A percentile compares a stretch with the other conserved stretches of the same genome.
phyloP scores from a whole-genome alignment of 2,113 vertebrate genomes.

The Nanorana parkeri region DNA sequence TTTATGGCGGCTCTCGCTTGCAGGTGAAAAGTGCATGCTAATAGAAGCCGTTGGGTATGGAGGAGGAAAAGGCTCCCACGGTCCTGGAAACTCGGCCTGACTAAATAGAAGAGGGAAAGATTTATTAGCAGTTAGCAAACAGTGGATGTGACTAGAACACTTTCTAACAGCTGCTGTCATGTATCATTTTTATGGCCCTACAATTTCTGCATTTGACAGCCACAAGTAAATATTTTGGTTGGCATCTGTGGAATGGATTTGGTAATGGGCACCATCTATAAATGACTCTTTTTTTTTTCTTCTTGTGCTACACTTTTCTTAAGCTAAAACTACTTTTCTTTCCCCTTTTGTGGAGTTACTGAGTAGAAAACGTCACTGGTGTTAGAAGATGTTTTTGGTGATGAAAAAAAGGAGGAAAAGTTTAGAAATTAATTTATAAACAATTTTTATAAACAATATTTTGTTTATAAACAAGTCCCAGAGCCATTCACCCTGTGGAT shows the following conservation, averaged over 20 bases:
- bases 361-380: no score
- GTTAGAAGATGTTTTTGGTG: no score
- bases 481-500: no score
- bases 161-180: slow-evolving; percentile 48
- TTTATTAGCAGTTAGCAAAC: slow-evolving; percentile 40
- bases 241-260: slow-evolving; percentile 45
- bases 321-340: slow-evolving; percentile 7
- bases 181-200: slow-evolving; percentile 51
- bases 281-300: slow-evolving; percentile 24
- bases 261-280: slow-evolving; percentile 41
- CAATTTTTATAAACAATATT: no score
- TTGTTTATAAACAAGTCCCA: no score
- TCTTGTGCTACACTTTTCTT: background rate
- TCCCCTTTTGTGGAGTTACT: background rate
- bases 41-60: slow-evolving; percentile 16
- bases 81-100: slow-evolving; percentile 8
- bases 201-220: slow-evolving; percentile 46
- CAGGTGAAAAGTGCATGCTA: slow-evolving; percentile 51
- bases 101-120: slow-evolving; percentile 48
- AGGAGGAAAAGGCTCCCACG: slow-evolving; percentile 28
- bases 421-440: no score
- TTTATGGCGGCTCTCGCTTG: slow-evolving; percentile 27
- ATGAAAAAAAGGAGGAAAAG: no score
- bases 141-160: slow-evolving; percentile 30
- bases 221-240: slow-evolving; percentile 56